These are phyloP conservation scores for Leptura quadrifasciata DNA, from an alignment of 2,888 invertebrate species.

Conservation along the genomic window DNA sequence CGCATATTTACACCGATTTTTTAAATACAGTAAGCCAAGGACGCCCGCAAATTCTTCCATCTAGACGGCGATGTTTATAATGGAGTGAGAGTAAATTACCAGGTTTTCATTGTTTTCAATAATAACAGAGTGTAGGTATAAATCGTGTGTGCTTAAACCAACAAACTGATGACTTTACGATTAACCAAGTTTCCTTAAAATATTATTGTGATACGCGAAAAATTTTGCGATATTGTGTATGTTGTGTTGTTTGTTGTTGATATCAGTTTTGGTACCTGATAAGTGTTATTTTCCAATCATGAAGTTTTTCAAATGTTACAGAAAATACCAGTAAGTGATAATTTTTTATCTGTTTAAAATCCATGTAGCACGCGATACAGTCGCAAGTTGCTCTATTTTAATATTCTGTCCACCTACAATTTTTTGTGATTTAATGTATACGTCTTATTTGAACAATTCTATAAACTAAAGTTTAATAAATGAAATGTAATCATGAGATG, in stretches of 20 bases:
- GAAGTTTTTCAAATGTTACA: slow-evolving; percentile 24
- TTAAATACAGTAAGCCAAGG: slow-evolving; percentile 41
- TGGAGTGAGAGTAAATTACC: slow-evolving; percentile 17
- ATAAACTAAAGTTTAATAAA: too few relatives aligned
- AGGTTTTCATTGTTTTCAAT: slow-evolving; percentile 18
- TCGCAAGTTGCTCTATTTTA: too few relatives aligned
- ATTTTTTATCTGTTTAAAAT: not conserved
- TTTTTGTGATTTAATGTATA: too few relatives aligned
- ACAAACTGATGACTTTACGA: slow-evolving; percentile 9
- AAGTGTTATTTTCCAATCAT: slow-evolving; percentile 12
- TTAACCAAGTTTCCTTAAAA: not conserved
- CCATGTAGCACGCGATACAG: not conserved
- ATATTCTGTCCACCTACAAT: too few relatives aligned
- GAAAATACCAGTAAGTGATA: slow-evolving; percentile 31
- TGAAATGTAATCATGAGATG: too few relatives aligned
- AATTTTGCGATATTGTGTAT: not conserved
- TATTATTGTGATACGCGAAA: not conserved
- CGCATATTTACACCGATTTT: slow-evolving; percentile 14
- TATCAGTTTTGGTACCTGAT: not conserved
- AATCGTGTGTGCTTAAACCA: slow-evolving; percentile 11
- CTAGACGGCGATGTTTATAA: not conserved
- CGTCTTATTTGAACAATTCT: too few relatives aligned
- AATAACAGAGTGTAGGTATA: slow-evolving; percentile 8
- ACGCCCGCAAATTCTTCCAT: slow-evolving; percentile 36
- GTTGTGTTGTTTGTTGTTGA: not conserved